Percentiles rank a stretch among this genome's conserved stretches.
phyloP scores from a whole-genome alignment of 92 coral and sea anemone genomes.

The Galaxea fascicularis region DNA sequence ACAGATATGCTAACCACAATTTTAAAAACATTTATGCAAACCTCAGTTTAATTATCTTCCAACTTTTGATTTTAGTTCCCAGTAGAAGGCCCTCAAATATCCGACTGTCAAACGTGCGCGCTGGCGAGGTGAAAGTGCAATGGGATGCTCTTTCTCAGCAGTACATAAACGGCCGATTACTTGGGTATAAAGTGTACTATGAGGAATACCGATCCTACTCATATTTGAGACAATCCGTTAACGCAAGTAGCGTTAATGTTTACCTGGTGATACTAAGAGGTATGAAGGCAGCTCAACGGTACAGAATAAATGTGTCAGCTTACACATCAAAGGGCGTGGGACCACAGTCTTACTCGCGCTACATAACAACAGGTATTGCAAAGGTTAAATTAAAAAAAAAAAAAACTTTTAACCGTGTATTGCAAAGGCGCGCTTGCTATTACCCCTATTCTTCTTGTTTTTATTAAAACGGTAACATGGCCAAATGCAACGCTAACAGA shows the following conservation, averaged over 20 bases:
- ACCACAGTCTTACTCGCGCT: not conserved
- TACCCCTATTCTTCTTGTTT: too few species aligned
- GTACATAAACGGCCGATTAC: not conserved
- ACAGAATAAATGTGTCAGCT: not conserved
- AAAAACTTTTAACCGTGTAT: not conserved
- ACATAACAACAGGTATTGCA: constrained; percentile 10
- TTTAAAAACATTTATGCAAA: not conserved
- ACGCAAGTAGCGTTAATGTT: not conserved
- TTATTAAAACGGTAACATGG: too few species aligned
- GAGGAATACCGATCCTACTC: not conserved
- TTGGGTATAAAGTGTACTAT: not conserved
- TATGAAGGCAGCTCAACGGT: not conserved
- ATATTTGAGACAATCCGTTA: not conserved
- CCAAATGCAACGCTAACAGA: too few species aligned
- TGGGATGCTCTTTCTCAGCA: not conserved
- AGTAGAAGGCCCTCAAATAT: not conserved
- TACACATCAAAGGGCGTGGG: constrained; percentile 11
- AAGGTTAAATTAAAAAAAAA: too few species aligned
- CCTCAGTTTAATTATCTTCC: not conserved
- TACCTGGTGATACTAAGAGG: not conserved
- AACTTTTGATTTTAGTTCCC: not conserved
- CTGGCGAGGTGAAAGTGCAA: not conserved
- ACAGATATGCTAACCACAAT: too few species aligned
- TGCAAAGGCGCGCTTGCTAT: too few species aligned
- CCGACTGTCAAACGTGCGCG: not conserved